Conservation (phyloP, 2,888 invertebrate genomes). For the Isotomurus palustris region DNA sequence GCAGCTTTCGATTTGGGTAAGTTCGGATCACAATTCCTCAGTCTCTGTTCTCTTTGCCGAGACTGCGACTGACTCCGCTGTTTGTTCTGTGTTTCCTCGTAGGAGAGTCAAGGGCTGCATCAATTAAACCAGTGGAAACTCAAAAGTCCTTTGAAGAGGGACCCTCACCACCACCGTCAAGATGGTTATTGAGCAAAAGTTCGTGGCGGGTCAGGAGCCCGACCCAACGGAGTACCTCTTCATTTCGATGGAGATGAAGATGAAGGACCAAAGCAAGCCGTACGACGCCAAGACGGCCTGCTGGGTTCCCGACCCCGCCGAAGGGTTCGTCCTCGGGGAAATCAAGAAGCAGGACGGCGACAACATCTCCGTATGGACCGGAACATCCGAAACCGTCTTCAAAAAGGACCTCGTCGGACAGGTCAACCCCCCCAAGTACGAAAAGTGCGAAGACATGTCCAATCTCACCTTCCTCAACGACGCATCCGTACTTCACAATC, state of each 20-base stretch:
- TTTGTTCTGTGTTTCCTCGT: too few species aligned
- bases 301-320: conserved; percentile 98
- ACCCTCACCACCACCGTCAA: conserved; percentile 8
- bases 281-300: conserved; percentile 99
- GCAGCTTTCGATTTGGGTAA: too few species aligned
- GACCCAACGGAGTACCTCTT: conserved; percentile 93
- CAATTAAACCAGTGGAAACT: too few species aligned
- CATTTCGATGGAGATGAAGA: conserved; percentile 90
- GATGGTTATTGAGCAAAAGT: conserved; percentile 41
- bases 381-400: conserved; percentile 76
- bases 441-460: conserved; percentile 97
- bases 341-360: conserved; percentile 99
- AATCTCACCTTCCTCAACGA: conserved; percentile 98
- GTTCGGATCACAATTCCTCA: too few species aligned
- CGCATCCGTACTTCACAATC: conserved; percentile 96
- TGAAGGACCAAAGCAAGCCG: conserved; percentile 96
- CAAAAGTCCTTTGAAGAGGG: neutral
- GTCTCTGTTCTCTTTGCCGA: too few species aligned
- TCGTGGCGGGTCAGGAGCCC: conserved; percentile 60
- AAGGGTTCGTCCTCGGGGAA: conserved; percentile 94
- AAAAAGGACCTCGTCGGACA: conserved; percentile 92
- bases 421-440: conserved; percentile 98
- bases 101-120: too few species aligned
- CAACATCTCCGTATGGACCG: conserved; percentile 63
- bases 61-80: too few species aligned